Conservation (phyloP, 1,140 invertebrate species). For the Drosophila murphyi region DNA sequence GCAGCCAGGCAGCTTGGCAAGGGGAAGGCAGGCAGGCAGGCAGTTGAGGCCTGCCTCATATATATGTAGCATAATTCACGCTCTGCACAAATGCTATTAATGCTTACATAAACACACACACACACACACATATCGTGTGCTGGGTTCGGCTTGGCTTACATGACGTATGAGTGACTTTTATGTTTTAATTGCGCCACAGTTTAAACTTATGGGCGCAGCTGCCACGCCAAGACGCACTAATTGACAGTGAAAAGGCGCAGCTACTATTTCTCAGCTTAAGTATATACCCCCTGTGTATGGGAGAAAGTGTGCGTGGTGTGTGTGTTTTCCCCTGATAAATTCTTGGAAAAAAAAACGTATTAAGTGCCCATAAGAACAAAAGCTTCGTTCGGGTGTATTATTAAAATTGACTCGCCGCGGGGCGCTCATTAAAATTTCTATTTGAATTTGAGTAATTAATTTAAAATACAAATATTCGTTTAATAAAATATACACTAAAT, state of each 20-base stretch:
- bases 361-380: constrained; percentile 11
- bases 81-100: constrained; percentile 76
- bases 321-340: constrained; percentile 18
- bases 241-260: constrained; percentile 63
- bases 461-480: not conserved
- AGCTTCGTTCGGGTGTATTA: constrained; percentile 16
- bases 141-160: constrained; percentile 41
- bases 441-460: constrained; percentile 57
- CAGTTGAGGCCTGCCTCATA: constrained; percentile 50
- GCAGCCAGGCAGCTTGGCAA: too few relatives aligned
- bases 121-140: constrained; percentile 2
- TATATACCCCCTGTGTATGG: not conserved
- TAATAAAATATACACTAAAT: too few relatives aligned
- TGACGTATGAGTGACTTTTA: constrained; percentile 82
- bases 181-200: constrained; percentile 76
- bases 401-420: constrained; percentile 9
- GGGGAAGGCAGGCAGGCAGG: not conserved
- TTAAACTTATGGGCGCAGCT: constrained; percentile 68
- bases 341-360: constrained; percentile 2
- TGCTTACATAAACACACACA: constrained; percentile 47
- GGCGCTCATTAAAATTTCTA: constrained; percentile 50
- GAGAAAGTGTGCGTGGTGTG: not conserved
- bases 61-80: constrained; percentile 55
- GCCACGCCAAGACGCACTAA: constrained; percentile 65
- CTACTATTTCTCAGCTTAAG: not conserved